phyloP scores from a whole-genome alignment of 2,113 vertebrate species.

The Bufo bufo region DNA sequence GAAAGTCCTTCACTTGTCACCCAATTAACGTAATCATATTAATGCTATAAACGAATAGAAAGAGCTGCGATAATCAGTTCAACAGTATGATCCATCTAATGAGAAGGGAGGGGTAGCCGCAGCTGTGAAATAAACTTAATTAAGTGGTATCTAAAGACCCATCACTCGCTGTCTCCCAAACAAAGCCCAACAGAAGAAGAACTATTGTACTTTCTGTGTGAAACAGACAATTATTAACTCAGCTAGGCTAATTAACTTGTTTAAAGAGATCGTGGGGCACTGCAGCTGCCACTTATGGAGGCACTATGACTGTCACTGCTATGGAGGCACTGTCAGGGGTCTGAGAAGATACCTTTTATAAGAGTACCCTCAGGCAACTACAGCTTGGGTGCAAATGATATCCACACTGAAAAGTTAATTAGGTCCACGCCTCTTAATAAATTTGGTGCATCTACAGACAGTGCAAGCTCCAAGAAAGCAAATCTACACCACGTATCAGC shows the following conservation, averaged over 20 bases:
- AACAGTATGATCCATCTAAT: conserved; percentile 40
- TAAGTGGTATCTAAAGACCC: conserved; percentile 41
- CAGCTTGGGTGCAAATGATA: no score
- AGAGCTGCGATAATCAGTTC: conserved; percentile 26
- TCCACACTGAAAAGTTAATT: no score
- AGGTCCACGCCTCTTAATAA: no score
- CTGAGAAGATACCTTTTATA: neutral
- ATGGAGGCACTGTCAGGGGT: neutral
- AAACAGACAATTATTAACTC: conserved; percentile 43
- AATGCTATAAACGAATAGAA: neutral
- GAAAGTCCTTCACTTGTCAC: neutral
- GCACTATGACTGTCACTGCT: neutral
- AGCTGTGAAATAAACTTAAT: conserved; percentile 50
- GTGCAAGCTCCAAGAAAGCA: no score
- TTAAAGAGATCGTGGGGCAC: neutral
- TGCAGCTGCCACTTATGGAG: neutral
- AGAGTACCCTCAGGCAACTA: no score
- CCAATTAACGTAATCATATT: conserved; percentile 40
- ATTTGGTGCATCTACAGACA: no score
- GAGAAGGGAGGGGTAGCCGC: conserved; percentile 33
- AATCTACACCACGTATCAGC: no score
- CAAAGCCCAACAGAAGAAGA: conserved; percentile 42
- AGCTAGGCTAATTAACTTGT: conserved; percentile 3
- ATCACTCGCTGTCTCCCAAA: conserved; percentile 44
- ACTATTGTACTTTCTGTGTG: conserved; percentile 13